Evolutionary conservation across 2,888 invertebrate species (phyloP).

Genomic region (Caenorhabditis uteleia): DNA sequence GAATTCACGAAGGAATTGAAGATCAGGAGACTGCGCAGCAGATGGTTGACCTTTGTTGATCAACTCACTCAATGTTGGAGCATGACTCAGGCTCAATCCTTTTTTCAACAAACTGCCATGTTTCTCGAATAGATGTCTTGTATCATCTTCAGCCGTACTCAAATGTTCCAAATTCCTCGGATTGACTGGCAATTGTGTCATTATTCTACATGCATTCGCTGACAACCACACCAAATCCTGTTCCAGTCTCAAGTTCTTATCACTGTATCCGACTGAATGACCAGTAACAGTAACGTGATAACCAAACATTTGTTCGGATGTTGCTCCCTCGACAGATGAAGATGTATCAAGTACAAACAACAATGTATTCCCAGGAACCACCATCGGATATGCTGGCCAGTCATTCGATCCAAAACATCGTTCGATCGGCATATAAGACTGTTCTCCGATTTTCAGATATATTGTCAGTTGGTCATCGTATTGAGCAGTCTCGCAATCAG

Average conservation of each 20-base stretch:
- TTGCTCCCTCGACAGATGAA: conserved; percentile 47
- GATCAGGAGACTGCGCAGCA: conserved; percentile 66
- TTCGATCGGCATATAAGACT: conserved; percentile 69
- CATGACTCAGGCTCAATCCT: conserved; percentile 83
- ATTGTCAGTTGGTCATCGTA: conserved; percentile 81
- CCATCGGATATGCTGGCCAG: conserved; percentile 80
- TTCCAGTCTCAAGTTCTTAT: conserved; percentile 55
- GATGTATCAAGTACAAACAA: conserved; percentile 94
- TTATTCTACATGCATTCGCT: conserved; percentile 59
- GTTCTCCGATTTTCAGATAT: conserved; percentile 68
- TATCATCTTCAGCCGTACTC: conserved; percentile 75
- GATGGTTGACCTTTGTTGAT: conserved; percentile 70
- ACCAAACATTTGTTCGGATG: conserved; percentile 59
- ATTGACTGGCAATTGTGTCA: conserved; percentile 55
- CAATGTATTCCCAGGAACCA: conserved; percentile 79
- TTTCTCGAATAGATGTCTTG: conserved; percentile 70
- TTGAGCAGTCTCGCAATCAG: conserved; percentile 75
- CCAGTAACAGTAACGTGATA: conserved; percentile 65
- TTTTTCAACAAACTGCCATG: conserved; percentile 79
- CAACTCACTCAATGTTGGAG: conserved; percentile 85
- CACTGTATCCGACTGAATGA: conserved; percentile 30
- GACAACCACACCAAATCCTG: conserved; percentile 66
- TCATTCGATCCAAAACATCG: conserved; percentile 46
- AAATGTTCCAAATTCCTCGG: conserved; percentile 72
- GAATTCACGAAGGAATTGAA: conserved; percentile 74